A percentile compares a stretch with the other conserved stretches of the same genome.
Evolutionary conservation across 1,140 invertebrate genomes (phyloP).

Genomic region (Drosophila pseudoobscura): DNA sequence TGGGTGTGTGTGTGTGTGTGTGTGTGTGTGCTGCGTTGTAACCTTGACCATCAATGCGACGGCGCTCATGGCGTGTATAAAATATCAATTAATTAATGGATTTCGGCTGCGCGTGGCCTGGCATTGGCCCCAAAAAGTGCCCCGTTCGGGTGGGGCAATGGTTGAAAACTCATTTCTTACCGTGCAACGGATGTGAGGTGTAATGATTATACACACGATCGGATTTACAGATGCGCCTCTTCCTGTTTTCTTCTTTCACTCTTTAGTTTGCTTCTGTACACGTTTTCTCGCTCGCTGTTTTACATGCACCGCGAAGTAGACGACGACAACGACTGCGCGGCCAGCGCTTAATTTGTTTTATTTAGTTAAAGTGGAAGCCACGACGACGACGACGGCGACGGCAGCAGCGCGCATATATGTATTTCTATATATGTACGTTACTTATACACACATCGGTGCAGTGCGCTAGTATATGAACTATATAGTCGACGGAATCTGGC

Average conservation of each 20-base stretch:
- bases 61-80: slow-evolving; percentile 20
- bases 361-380: slow-evolving; percentile 59
- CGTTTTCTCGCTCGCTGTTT: slow-evolving; percentile 21
- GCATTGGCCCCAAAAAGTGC: slow-evolving; percentile 15
- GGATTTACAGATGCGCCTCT: slow-evolving; percentile 16
- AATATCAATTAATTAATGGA: slow-evolving; percentile 43
- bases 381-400: slow-evolving; percentile 31
- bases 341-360: slow-evolving; percentile 59
- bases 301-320: slow-evolving; percentile 25
- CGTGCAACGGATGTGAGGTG: no score
- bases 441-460: slow-evolving; percentile 14
- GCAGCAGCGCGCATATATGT: background rate
- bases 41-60: slow-evolving; percentile 69
- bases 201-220: slow-evolving; percentile 1
- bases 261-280: slow-evolving; percentile 2
- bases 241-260: slow-evolving; percentile 14
- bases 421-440: slow-evolving; percentile 6
- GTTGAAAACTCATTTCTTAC: background rate
- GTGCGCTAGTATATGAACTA: no score
- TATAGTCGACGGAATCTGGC: no score
- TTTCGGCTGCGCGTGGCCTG: slow-evolving; percentile 27
- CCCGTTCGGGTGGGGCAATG: no score
- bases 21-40: slow-evolving; percentile 42
- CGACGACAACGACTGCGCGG: slow-evolving; percentile 31
- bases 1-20: slow-evolving; percentile 7